A percentile compares a stretch with the other conserved stretches of the same genome.
Conservation (phyloP, 2,113 vertebrate species). For the Pterocles gutturalis region DNA sequence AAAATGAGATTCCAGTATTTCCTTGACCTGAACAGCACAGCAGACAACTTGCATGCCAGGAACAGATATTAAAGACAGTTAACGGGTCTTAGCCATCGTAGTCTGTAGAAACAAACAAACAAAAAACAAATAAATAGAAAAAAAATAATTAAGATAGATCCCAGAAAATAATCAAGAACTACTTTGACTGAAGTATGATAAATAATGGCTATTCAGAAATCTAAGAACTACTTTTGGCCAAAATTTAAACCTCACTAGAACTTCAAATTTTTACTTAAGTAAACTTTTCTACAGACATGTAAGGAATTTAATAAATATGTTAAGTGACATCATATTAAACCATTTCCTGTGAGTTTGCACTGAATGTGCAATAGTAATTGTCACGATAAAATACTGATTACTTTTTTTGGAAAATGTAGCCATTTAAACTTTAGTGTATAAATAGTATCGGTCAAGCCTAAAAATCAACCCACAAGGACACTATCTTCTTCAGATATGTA, state of each 20-base stretch:
- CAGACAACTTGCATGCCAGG: not conserved
- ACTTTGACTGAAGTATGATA: not conserved
- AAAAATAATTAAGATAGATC: not conserved
- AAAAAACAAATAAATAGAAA: not conserved
- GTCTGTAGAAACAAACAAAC: not conserved
- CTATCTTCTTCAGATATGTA: not conserved
- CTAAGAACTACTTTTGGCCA: not conserved
- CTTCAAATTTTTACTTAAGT: not conserved
- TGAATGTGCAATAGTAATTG: not conserved
- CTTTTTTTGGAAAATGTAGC: not conserved
- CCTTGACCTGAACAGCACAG: not conserved
- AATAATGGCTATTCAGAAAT: not conserved
- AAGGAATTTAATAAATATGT: not conserved
- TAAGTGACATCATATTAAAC: not conserved
- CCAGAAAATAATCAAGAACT: not conserved
- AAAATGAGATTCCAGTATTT: not conserved
- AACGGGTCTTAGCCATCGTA: not conserved
- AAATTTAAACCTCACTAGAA: not conserved
- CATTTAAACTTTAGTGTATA: not conserved
- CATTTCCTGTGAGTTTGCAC: not conserved
- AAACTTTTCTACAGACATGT: not conserved
- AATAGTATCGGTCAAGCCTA: not conserved
- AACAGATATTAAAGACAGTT: not conserved
- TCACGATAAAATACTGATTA: not conserved
- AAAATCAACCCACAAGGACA: not conserved